Base-by-base conservation (phyloP, 92 coral and sea anemone species). In the Porites lobata region DNA sequence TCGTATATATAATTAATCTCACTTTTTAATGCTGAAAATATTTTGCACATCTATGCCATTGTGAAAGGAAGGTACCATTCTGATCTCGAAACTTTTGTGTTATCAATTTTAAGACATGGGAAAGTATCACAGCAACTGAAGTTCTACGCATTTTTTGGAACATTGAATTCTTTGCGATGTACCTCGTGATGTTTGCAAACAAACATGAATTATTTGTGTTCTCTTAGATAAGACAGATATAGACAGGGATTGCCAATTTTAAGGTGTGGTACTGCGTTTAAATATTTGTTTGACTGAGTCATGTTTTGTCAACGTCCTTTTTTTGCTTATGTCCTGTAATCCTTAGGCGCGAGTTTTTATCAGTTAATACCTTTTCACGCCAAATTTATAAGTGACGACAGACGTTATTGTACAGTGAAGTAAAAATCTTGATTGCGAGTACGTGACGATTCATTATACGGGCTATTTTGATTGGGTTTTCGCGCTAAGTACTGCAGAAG, bases 281-380 rank as follows among this genome's bases (percentile, higher is more conserved):
- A 58, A 70, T 56, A 11, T 82, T 32, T 72, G 19, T 69, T 57
- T 77, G 53, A 52, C 56, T 81, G 19, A 69, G 24, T 69, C 86
- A 56, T 52, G 19, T 21, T 21, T 43, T 52, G 0, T 14, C 68
- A 1, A 17, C 70, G 29, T 29, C 47, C n/a, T 56, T 62, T 70
- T 68, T 26, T 26, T 52, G 59, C 7, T 57, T 58, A 82, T 70
- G 19, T 22, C 14, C 53, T 50, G 47, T 80, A 66, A 80, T 66
- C 84, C 84, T 50, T 22, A 38, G 75, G 75, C 64, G 73, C 63
- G 58, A 38, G 86, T 1, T 18, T 8, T 54, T 57, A 63, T 82
- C 65, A 72, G 52, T 14, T 47, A 56, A 82, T n/a, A 77, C 32
- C 57, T 69, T 81, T 43, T 15, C 15, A 56, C 53, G 24, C 65